Conservation (phyloP, 2,113 vertebrate species). For the Phalacrocorax brasilianus region DNA sequence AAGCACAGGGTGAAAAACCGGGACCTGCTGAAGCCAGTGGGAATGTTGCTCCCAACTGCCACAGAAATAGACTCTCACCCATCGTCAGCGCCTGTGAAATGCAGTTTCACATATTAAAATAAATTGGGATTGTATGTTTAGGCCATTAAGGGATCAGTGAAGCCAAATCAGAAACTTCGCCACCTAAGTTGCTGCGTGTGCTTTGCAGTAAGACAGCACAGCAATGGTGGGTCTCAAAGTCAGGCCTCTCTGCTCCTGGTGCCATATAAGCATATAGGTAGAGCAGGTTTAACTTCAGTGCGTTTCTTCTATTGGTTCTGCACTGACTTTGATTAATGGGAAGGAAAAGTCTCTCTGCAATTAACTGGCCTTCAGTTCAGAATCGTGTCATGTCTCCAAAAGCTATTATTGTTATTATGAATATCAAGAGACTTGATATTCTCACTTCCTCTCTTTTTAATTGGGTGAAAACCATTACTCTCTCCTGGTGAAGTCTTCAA, state of each 20-base stretch:
- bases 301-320: neutral
- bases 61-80: neutral
- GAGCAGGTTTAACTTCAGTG: neutral
- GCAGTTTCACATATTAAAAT: neutral
- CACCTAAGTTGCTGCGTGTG: neutral
- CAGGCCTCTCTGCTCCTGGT: neutral
- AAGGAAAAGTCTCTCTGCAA: neutral
- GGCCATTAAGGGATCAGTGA: neutral
- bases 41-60: neutral
- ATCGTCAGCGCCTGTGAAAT: neutral
- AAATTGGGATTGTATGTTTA: neutral
- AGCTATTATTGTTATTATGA: constrained; percentile 33
- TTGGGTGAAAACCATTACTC: neutral
- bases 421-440: neutral
- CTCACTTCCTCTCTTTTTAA: constrained; percentile 36
- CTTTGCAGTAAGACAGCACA: neutral
- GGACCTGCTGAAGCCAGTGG: neutral
- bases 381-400: constrained; percentile 16
- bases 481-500: neutral
- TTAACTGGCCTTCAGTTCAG: constrained; percentile 26
- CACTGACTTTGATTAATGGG: neutral
- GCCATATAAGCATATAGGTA: neutral
- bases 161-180: neutral
- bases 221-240: neutral
- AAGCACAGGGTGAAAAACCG: neutral